Conservation (phyloP, 1,140 invertebrate genomes). For the Dysdera silvatica region DNA sequence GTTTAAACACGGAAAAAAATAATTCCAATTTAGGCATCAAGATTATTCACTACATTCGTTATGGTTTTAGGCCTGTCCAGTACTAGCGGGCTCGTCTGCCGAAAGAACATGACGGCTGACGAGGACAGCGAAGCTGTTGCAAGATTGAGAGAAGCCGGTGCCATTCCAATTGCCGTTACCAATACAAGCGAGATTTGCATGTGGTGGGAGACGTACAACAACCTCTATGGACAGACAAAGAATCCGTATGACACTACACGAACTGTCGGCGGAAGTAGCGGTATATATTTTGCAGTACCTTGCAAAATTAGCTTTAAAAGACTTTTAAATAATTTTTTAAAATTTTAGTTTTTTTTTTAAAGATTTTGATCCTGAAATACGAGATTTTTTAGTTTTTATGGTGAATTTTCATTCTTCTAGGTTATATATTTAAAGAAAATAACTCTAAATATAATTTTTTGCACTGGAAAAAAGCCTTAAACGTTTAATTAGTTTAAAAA, state of each 20-base stretch:
- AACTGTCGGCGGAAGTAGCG: constrained; percentile 60
- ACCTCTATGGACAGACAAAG: constrained; percentile 70
- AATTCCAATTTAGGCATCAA: no score
- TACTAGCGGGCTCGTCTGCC: constrained; percentile 54
- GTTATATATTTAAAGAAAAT: constrained; percentile 78
- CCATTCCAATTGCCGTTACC: constrained; percentile 66
- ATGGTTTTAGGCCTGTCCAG: constrained; percentile 53
- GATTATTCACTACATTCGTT: no score
- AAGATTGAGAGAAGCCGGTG: constrained; percentile 59
- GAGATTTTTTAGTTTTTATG: constrained; percentile 41
- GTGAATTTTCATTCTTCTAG: constrained; percentile 73
- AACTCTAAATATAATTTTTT: no score
- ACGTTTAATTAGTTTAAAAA: no score
- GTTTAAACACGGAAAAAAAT: no score
- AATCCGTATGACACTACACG: constrained; percentile 83
- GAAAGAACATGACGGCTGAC: constrained; percentile 53
- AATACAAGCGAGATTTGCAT: constrained; percentile 77
- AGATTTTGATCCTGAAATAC: not conserved
- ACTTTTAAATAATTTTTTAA: constrained; percentile 65
- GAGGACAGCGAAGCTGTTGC: constrained; percentile 60
- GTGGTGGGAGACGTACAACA: constrained; percentile 80
- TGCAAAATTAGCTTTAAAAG: constrained; percentile 63
- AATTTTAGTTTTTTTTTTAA: constrained; percentile 36
- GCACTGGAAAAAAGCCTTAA: no score
- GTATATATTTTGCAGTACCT: constrained; percentile 22